Evolutionary conservation across 1,140 invertebrate genomes (phyloP).

Genomic region (Drosophila bifasciata): DNA sequence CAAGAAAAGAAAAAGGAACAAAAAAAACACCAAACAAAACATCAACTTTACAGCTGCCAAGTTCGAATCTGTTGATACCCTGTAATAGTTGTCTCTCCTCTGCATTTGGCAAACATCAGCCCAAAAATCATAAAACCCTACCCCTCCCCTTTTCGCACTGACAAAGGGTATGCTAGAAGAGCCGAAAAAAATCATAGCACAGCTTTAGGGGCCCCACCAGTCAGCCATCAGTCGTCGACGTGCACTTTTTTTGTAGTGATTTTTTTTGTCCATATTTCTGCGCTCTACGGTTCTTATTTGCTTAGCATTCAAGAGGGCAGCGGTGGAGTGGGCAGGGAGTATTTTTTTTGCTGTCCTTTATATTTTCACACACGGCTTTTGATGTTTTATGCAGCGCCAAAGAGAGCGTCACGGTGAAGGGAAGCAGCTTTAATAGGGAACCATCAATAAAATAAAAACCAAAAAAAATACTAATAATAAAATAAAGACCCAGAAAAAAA

Average conservation of each 20-base stretch:
- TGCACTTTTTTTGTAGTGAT: conserved; percentile 17
- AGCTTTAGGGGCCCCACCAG: conserved; percentile 40
- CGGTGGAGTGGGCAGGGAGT: neutral
- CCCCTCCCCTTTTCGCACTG: too few species aligned
- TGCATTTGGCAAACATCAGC: too few species aligned
- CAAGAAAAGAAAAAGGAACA: too few species aligned
- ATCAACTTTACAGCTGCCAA: too few species aligned
- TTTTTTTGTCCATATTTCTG: conserved; percentile 27
- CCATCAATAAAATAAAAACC: conserved; percentile 19
- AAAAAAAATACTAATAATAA: neutral
- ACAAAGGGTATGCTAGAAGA: too few species aligned
- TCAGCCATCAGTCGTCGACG: conserved; percentile 20
- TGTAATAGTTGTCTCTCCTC: too few species aligned
- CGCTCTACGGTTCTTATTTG: conserved; percentile 55
- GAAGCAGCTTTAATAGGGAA: conserved; percentile 17
- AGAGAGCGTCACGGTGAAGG: conserved; percentile 13
- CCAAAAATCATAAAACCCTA: too few species aligned
- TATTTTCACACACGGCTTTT: conserved; percentile 70
- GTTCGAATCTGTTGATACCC: too few species aligned
- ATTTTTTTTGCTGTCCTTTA: conserved; percentile 21
- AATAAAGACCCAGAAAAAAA: conserved; percentile 14
- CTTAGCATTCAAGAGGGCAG: conserved; percentile 40
- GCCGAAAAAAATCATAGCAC: conserved; percentile 65
- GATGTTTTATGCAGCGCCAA: conserved; percentile 74
- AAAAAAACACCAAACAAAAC: too few species aligned